These are phyloP conservation scores for Tromatobia lineatoria DNA, from an alignment of 2,888 invertebrate genomes.

Conservation along the genomic window DNA sequence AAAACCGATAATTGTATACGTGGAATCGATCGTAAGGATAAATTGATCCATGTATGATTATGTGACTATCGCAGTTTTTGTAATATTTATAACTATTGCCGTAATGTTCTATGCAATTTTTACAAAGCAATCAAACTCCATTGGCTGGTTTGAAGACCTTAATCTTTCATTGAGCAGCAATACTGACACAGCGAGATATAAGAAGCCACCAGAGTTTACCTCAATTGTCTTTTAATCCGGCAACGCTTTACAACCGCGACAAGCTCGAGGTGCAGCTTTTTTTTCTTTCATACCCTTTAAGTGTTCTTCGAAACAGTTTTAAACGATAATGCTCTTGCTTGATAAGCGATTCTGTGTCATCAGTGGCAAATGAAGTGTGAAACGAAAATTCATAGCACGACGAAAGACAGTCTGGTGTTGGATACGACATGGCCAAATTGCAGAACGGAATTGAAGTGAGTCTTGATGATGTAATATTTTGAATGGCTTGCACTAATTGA, in stretches of 20 bases:
- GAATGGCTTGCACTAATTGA: not conserved
- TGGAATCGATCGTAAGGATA: not conserved
- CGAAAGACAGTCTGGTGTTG: conserved; percentile 29
- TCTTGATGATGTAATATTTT: conserved; percentile 12
- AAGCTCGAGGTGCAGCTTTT: not conserved
- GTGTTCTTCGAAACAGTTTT: conserved; percentile 43
- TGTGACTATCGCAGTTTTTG: not conserved
- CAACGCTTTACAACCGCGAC: conserved; percentile 45
- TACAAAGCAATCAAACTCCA: not conserved
- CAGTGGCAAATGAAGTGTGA: conserved; percentile 13
- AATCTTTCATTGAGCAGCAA: conserved; percentile 5
- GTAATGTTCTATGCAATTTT: not conserved
- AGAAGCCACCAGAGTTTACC: conserved; percentile 18
- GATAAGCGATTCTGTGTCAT: conserved; percentile 46
- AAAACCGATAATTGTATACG: not conserved
- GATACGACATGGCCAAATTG: conserved; percentile 55
- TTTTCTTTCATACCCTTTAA: not conserved
- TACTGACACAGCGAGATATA: conserved; percentile 13
- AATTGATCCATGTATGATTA: not conserved
- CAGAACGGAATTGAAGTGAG: conserved; percentile 59
- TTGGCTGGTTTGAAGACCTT: not conserved
- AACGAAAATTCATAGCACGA: conserved; percentile 22
- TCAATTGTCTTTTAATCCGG: conserved; percentile 61
- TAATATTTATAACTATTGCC: not conserved
- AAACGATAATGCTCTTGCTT: conserved; percentile 43